Evolutionary conservation across 2,113 vertebrate species (phyloP), one percentile per base, ranked within the genome.

Genomic region (Pholis gunnellus): DNA sequence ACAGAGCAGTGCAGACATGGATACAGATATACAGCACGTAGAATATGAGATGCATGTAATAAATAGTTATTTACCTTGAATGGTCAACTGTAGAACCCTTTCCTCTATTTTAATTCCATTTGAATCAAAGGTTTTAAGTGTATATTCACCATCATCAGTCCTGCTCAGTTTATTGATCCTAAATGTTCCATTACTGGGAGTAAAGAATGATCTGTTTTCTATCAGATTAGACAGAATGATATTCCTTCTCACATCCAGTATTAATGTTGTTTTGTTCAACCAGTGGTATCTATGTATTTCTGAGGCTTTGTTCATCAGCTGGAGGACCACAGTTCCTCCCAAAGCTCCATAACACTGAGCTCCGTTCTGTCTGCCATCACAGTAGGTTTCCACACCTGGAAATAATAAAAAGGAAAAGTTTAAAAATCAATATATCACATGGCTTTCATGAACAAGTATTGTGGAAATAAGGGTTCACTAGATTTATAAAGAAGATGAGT

Each of bases 311-410:
- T 86, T 64, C 64, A 83, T 71, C 84, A 94, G 80, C 18, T 5
- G 52, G 14, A 93, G 6, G 59, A 36, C 10, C 74, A 93, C 67
- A 27, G 82, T 68, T 88, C 87, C 87, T 89, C 87, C 87, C 67
- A 94, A 73, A 73, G 86, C 57, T 80, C 89, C n/a, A n/a, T n/a
- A n/a, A 82, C 92, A 94, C 75, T 59, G 78, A 89, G 75, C 0
- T 61, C 54, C n/a, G 75, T 87, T 0, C 66, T 60, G 48, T 84
- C 82, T 88, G 75, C 52, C 64, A 72, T 93, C 90, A 89, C 91
- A 94, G 65, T 1, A 0, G 10, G 25, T 78, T 50, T 85, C 77
- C 36, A 78, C 54, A 68, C 74, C 93, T 92, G 85, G 1, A 40
- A 72, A 27, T 9, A 1, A 50, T 14, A 38, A 50, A 6, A 34